Evolutionary conservation across 2,113 vertebrate species (phyloP).

Genomic region (Tympanuchus pallidicinctus): DNA sequence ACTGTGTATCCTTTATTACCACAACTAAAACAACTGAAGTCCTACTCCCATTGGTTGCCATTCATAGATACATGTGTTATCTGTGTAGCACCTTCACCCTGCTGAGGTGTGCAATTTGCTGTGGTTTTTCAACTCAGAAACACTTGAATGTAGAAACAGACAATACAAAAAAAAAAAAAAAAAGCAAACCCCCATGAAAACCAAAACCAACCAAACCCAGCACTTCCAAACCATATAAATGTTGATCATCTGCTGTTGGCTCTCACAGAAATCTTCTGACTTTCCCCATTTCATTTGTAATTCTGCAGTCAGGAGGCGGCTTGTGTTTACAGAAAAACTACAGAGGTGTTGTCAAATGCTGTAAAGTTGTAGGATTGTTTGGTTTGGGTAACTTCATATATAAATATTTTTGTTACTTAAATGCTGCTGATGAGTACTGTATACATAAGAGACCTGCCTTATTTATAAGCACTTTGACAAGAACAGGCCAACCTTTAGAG

Average conservation of each 20-base stretch:
- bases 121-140: neutral
- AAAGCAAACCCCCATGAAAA: too few species aligned
- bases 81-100: neutral
- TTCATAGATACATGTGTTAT: rapidly evolving
- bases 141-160: neutral
- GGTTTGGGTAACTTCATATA: neutral
- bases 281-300: neutral
- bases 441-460: neutral
- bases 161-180: too few species aligned
- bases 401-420: neutral
- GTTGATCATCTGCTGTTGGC: rapidly evolving
- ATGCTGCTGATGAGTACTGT: neutral
- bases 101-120: rapidly evolving
- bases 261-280: neutral
- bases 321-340: rapidly evolving
- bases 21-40: rapidly evolving
- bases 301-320: neutral
- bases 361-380: neutral
- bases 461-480: neutral
- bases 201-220: neutral
- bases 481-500: neutral
- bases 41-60: rapidly evolving
- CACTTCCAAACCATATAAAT: rapidly evolving
- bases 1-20: constrained; percentile 93
- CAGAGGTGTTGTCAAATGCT: neutral